phyloP scores from a whole-genome alignment of 2,888 invertebrate genomes.

The Pollenia angustigena region DNA sequence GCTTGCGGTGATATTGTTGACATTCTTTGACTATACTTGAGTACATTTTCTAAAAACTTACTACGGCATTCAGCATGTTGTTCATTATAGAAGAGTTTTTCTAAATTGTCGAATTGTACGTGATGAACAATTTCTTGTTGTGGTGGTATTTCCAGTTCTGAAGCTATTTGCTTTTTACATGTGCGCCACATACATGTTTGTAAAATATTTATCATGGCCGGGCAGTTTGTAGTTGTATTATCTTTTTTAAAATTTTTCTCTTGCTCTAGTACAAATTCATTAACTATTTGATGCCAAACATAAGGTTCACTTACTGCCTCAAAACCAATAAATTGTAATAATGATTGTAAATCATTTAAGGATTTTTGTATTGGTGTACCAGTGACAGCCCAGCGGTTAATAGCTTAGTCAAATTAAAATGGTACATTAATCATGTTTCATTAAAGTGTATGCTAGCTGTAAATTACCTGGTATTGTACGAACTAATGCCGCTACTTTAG shows the following conservation, averaged over 20 bases:
- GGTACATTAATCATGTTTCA: no score
- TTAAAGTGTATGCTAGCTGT: background rate
- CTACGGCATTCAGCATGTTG: conserved; percentile 85
- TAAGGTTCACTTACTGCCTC: conserved; percentile 78
- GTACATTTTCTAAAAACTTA: conserved; percentile 84
- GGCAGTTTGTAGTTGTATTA: background rate
- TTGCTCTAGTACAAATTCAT: conserved; percentile 76
- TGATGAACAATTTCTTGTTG: conserved; percentile 86
- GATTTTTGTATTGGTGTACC: conserved; percentile 89
- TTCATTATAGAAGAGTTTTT: conserved; percentile 89
- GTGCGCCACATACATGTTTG: conserved; percentile 87
- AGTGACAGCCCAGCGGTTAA: conserved; percentile 90
- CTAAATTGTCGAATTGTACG: conserved; percentile 89
- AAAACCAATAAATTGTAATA: conserved; percentile 84
- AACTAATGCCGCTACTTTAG: conserved; percentile 85
- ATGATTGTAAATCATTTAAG: conserved; percentile 84
- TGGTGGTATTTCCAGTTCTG: conserved; percentile 88
- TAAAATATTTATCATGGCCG: conserved; percentile 77
- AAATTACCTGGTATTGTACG: conserved; percentile 78
- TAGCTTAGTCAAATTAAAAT: conserved; percentile 80
- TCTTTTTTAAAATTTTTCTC: background rate
- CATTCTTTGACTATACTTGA: conserved; percentile 77
- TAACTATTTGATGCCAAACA: conserved; percentile 79
- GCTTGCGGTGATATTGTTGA: conserved; percentile 84
- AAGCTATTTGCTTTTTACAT: conserved; percentile 87